phyloP scores from a whole-genome alignment of 1,140 invertebrate genomes.

The Notospermus geniculatus region DNA sequence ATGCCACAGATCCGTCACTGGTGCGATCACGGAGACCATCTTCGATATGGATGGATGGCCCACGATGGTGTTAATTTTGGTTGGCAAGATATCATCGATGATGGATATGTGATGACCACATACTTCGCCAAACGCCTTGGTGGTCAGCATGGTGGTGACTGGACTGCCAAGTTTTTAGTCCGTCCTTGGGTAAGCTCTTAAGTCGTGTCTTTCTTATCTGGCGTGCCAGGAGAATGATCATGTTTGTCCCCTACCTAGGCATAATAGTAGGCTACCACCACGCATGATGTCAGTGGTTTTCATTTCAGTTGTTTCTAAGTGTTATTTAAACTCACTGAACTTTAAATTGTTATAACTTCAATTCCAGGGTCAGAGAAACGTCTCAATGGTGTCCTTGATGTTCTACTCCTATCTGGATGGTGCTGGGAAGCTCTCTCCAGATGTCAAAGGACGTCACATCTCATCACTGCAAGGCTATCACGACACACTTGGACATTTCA shows the following conservation, averaged over 20 bases:
- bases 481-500: slow-evolving; percentile 76
- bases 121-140: slow-evolving; percentile 84
- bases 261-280: no score
- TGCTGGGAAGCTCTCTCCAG: slow-evolving; percentile 37
- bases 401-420: slow-evolving; percentile 59
- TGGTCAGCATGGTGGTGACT: slow-evolving; percentile 82
- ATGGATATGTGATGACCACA: slow-evolving; percentile 73
- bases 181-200: slow-evolving; percentile 60
- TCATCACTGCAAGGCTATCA: slow-evolving; percentile 75
- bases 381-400: slow-evolving; percentile 54
- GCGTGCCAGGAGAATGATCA: no score
- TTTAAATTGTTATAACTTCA: no score
- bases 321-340: no score
- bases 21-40: slow-evolving; percentile 86
- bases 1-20: slow-evolving; percentile 70
- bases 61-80: slow-evolving; percentile 93
- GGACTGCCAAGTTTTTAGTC: slow-evolving; percentile 82
- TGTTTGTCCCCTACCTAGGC: no score
- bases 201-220: no score
- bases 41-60: slow-evolving; percentile 83
- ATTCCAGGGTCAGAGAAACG: no score
- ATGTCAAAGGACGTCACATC: slow-evolving; percentile 59
- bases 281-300: no score
- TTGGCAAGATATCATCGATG: slow-evolving; percentile 83
- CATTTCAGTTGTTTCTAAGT: no score